Evolutionary conservation across 1,140 invertebrate genomes (phyloP), one percentile per base, ranked within the genome.

Genomic region (Ostrea denselamellosa): DNA sequence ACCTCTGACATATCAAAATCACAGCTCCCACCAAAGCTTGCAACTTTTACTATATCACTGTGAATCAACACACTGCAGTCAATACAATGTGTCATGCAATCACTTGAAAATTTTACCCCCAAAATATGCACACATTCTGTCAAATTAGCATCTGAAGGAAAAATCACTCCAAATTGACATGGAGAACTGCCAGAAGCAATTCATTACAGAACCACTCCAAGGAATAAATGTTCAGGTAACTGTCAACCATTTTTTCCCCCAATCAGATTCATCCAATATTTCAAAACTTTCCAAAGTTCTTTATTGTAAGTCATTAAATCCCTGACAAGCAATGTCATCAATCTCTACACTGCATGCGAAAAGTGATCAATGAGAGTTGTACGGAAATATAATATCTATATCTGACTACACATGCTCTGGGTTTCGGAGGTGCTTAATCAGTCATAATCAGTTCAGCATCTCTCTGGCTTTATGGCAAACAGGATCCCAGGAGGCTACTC

Each of bases 391-490:
- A 77, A 77, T 77, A 77, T 77, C 68, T 77, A 77, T 77, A 77
- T 77, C 68, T 77, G 68, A 77, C 25, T 77, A 77, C 68, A 77
- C 68, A 77, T 77, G 68, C 68, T 77, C 68, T 77, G 68, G 68
- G 68, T 77, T 77, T 77, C 68, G 14, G 68, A 77, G 68, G 68
- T 77, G 68, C 68, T 77, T 77, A 77, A 77, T 77, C 68, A 77
- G 68, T 77, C 25, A 25, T 77, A 77, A 77, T 77, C 68, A 77
- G 68, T 77, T 77, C 68, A 77, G 68, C 68, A 77, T 77, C 68
- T 77, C 68, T 77, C 68, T 34, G 68, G 68, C 14, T 77, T 22
- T 77, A 77, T 77, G 68, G 68, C 68, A 77, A 9, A 77, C 68
- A 77, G 68, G 25, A 77, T 77, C 68, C 68, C 68, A 28, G 68